These are phyloP conservation scores for Apteryx owenii DNA, from an alignment of 2,113 vertebrate genomes.

Conservation along the genomic window DNA sequence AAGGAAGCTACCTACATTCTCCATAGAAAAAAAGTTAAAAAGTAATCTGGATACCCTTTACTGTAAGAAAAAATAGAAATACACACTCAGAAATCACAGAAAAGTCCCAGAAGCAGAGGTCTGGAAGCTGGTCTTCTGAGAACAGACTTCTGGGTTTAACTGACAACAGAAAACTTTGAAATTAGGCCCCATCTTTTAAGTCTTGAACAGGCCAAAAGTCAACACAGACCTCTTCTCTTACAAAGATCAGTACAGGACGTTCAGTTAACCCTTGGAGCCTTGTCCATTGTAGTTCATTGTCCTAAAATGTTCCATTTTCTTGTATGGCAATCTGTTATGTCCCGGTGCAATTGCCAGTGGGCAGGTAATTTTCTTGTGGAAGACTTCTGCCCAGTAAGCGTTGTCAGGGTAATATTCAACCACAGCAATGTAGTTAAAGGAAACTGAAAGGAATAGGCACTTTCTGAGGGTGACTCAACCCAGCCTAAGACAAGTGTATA, in stretches of 20 bases:
- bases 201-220: neutral
- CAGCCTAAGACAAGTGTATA: fast-evolving
- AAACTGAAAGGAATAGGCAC: constrained; percentile 10
- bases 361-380: constrained; percentile 16
- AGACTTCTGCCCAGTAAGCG: neutral
- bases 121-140: neutral
- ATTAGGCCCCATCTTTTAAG: neutral
- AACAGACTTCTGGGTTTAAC: neutral
- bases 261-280: neutral
- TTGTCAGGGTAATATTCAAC: neutral
- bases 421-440: neutral
- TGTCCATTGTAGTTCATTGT: neutral
- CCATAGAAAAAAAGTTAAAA: neutral
- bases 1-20: neutral
- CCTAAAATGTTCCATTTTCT: neutral
- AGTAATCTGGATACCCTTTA: neutral
- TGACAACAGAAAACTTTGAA: neutral
- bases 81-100: neutral
- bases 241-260: too few species aligned
- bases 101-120: neutral
- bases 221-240: neutral
- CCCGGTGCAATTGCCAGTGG: neutral
- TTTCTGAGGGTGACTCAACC: neutral
- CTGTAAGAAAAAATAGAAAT: neutral
- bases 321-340: neutral